phyloP scores from a whole-genome alignment of 2,888 invertebrate genomes.

The Papilio gigon region DNA sequence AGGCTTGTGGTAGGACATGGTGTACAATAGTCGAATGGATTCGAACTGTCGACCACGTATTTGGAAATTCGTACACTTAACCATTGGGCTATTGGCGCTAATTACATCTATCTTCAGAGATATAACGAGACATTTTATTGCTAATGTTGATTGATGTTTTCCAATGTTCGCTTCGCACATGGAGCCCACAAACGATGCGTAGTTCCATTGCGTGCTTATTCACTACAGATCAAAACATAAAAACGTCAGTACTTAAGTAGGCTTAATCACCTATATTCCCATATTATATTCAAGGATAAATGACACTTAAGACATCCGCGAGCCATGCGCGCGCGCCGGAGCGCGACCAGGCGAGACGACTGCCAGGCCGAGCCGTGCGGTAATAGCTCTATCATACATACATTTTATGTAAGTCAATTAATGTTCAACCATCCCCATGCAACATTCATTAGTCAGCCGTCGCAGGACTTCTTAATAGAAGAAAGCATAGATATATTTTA shows the following conservation, averaged over 20 bases:
- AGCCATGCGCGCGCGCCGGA: conserved; percentile 43
- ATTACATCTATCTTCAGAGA: too few species aligned
- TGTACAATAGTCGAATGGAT: too few species aligned
- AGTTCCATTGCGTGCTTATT: not conserved
- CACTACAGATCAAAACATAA: not conserved
- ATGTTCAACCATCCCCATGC: not conserved
- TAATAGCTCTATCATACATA: not conserved
- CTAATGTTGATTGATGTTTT: too few species aligned
- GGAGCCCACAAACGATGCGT: not conserved
- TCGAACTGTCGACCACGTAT: too few species aligned
- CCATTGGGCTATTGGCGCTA: too few species aligned
- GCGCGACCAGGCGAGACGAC: conserved; percentile 48
- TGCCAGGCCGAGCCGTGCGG: conserved; percentile 26
- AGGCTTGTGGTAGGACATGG: too few species aligned
- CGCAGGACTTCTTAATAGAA: too few species aligned
- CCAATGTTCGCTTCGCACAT: not conserved
- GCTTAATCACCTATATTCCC: conserved; percentile 17
- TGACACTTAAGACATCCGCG: conserved; percentile 20
- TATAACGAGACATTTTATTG: too few species aligned
- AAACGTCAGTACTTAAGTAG: not conserved
- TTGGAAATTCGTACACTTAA: too few species aligned
- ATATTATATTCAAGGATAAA: conserved; percentile 20
- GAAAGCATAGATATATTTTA: too few species aligned
- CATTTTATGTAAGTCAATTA: not conserved
- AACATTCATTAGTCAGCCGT: too few species aligned